A percentile compares a stretch with the other conserved stretches of the same genome.
Conservation (phyloP, 2,113 vertebrate species). For the Antigone vipio region DNA sequence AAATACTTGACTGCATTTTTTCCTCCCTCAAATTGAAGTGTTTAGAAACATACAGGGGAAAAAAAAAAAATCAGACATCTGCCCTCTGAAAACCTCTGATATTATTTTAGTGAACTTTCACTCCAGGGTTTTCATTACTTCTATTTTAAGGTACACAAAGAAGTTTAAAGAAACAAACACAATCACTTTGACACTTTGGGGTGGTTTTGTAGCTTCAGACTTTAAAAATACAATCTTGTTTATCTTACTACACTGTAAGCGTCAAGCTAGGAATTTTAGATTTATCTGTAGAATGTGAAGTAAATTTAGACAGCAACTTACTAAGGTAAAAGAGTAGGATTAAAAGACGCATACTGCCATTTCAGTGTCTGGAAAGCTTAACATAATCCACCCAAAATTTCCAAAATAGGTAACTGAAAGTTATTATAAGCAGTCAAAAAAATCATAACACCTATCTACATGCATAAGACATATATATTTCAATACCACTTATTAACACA, state of each 20-base stretch:
- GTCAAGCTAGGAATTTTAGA: not conserved
- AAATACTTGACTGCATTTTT: not conserved
- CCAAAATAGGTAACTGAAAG: not conserved
- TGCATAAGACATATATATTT: not conserved
- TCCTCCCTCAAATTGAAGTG: not conserved
- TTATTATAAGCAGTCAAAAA: not conserved
- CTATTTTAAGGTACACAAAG: not conserved
- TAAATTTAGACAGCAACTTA: not conserved
- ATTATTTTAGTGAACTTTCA: not conserved
- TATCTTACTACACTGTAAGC: not conserved
- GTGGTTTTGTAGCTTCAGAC: not conserved
- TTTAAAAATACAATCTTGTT: not conserved
- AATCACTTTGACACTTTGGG: not conserved
- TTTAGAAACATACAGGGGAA: not conserved
- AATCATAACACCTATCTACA: not conserved
- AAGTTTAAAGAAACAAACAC: not conserved
- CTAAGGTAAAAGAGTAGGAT: not conserved
- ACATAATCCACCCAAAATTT: not conserved
- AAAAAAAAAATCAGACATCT: not conserved
- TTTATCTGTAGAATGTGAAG: not conserved
- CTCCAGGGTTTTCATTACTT: not conserved
- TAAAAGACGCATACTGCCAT: not conserved
- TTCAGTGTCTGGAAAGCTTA: not conserved
- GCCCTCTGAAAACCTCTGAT: not conserved
- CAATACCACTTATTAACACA: not conserved